Conservation (phyloP, 2,113 vertebrate genomes). For the Gopherus evgoodei region DNA sequence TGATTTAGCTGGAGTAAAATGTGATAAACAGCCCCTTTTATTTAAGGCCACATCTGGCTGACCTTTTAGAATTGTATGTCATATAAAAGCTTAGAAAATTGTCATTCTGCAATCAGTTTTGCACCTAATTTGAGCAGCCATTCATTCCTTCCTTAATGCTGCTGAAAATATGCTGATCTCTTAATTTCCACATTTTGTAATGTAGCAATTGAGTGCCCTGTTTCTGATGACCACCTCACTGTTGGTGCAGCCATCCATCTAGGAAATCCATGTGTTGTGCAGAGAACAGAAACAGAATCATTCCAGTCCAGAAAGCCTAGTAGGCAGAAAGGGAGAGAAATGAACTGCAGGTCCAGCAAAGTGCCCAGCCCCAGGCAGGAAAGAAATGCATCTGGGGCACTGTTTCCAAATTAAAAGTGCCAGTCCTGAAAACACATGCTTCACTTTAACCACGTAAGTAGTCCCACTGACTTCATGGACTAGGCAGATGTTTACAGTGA, state of each 20-base stretch:
- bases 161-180: not conserved
- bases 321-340: not conserved
- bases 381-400: not conserved
- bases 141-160: not conserved
- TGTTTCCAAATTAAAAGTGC: not conserved
- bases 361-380: not conserved
- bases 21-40: not conserved
- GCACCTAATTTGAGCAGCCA: not conserved
- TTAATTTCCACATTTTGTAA: not conserved
- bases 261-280: not conserved
- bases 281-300: not conserved
- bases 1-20: not conserved
- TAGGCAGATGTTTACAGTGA: not conserved
- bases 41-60: not conserved
- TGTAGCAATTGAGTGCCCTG: not conserved
- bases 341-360: not conserved
- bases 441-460: not conserved
- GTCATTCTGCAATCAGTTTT: not conserved
- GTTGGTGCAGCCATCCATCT: not conserved
- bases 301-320: not conserved
- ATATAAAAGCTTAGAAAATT: not conserved
- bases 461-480: not conserved
- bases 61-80: not conserved
- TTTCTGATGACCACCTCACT: not conserved
- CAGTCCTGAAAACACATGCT: not conserved